These are phyloP conservation scores for Amblyteles armatorius DNA, from an alignment of 2,888 invertebrate species.

Conservation along the genomic window DNA sequence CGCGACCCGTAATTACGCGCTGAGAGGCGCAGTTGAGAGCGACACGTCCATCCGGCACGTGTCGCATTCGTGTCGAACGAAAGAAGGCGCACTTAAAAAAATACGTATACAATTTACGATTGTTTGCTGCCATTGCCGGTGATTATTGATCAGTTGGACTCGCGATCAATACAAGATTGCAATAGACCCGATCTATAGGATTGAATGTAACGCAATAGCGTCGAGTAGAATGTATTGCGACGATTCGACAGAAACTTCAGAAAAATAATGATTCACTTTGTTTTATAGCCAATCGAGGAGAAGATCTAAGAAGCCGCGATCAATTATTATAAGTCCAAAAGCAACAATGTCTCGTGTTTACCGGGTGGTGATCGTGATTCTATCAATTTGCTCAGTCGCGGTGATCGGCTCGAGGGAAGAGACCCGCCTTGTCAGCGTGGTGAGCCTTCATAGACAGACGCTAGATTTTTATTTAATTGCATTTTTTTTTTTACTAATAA, in stretches of 20 bases:
- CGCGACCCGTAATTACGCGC: neutral
- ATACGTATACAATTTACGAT: neutral
- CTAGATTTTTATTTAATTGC: neutral
- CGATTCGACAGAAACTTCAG: neutral
- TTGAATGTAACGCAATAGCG: too few relatives aligned
- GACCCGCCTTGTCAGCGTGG: neutral
- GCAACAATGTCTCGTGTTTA: slow-evolving; percentile 9
- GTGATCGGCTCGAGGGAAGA: neutral
- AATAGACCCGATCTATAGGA: neutral
- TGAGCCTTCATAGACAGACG: neutral
- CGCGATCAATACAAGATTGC: neutral
- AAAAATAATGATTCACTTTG: neutral
- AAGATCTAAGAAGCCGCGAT: neutral
- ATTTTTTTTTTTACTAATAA: neutral
- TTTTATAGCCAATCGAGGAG: neutral
- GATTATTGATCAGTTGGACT: neutral
- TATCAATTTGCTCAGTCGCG: neutral
- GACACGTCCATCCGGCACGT: neutral
- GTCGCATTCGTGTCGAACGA: neutral
- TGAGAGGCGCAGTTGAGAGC: neutral
- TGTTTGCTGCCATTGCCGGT: neutral
- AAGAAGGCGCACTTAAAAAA: neutral
- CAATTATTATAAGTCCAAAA: neutral
- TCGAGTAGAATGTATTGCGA: too few relatives aligned
- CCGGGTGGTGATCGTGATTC: neutral